A percentile compares a stretch with the other conserved stretches of the same genome.
phyloP scores from a whole-genome alignment of 2,888 invertebrate genomes.

The Rotaria sp. region DNA sequence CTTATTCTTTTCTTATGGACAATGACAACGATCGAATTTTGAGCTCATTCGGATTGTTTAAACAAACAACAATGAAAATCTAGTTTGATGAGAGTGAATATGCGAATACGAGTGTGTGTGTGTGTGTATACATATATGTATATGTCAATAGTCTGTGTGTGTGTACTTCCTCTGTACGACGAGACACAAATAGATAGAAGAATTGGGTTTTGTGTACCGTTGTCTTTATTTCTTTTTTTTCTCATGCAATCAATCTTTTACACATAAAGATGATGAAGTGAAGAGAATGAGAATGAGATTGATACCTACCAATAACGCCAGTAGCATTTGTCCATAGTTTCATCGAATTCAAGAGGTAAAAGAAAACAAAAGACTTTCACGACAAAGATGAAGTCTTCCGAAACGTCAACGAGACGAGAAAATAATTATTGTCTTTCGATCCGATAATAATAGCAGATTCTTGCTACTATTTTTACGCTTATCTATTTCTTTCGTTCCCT shows the following conservation, averaged over 20 bases:
- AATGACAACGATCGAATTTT: background rate
- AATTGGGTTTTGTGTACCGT: conserved; percentile 19
- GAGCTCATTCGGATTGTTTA: conserved; percentile 12
- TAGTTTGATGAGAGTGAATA: conserved; percentile 20
- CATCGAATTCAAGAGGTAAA: background rate
- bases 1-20: background rate
- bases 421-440: background rate
- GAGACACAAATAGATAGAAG: conserved; percentile 24
- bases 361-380: background rate
- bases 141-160: conserved; percentile 14
- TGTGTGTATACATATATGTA: background rate
- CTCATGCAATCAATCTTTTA: conserved; percentile 1
- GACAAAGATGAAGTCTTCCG: background rate
- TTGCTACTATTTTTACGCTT: conserved; percentile 1
- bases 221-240: background rate
- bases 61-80: conserved; percentile 19
- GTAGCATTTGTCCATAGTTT: background rate
- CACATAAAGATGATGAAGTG: background rate
- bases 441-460: background rate
- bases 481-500: background rate
- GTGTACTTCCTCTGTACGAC: background rate
- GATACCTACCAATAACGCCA: conserved; percentile 15
- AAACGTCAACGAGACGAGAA: background rate
- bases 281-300: background rate
- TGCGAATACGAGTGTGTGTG: background rate